These are phyloP conservation scores for Tinamus major DNA, from an alignment of 2,797 vertebrate genomes.

Conservation along the genomic window DNA sequence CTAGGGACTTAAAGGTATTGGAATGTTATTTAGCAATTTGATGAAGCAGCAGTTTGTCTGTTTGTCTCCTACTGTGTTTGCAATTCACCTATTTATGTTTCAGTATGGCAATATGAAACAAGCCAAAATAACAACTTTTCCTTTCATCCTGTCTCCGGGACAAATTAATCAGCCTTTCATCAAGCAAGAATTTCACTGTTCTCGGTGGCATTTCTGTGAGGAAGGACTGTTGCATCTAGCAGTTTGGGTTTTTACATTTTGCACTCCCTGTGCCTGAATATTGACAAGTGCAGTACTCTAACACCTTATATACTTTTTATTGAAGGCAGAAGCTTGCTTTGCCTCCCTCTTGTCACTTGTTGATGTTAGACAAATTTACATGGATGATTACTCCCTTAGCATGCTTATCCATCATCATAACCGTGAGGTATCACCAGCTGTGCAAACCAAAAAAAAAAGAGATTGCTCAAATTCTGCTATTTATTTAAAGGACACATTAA, in stretches of 20 bases:
- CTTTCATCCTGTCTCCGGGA: conserved; percentile 25
- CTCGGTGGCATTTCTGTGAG: background rate
- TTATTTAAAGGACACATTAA: conserved; percentile 48
- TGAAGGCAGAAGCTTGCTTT: conserved; percentile 18
- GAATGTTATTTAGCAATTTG: conserved; percentile 36
- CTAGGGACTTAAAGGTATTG: background rate
- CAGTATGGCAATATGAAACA: conserved; percentile 23
- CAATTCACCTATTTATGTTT: conserved; percentile 33
- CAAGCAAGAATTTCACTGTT: background rate
- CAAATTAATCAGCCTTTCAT: conserved; percentile 37
- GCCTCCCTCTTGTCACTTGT: conserved; percentile 10
- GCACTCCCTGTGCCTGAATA: background rate
- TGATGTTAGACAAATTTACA: conserved; percentile 62
- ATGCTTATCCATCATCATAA: conserved; percentile 48
- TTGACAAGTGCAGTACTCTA: conserved; percentile 31
- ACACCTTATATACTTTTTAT: conserved; percentile 32
- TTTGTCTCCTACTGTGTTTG: conserved; percentile 41
- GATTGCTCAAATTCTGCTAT: background rate
- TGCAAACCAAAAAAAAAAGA: background rate
- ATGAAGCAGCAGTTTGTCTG: background rate
- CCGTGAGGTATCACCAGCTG: background rate
- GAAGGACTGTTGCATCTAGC: background rate
- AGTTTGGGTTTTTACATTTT: conserved; percentile 4
- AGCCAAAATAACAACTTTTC: conserved; percentile 11
- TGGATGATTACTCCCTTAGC: conserved; percentile 58